Evolutionary conservation across 2,888 invertebrate genomes (phyloP).

Genomic region (Ophraella communa): DNA sequence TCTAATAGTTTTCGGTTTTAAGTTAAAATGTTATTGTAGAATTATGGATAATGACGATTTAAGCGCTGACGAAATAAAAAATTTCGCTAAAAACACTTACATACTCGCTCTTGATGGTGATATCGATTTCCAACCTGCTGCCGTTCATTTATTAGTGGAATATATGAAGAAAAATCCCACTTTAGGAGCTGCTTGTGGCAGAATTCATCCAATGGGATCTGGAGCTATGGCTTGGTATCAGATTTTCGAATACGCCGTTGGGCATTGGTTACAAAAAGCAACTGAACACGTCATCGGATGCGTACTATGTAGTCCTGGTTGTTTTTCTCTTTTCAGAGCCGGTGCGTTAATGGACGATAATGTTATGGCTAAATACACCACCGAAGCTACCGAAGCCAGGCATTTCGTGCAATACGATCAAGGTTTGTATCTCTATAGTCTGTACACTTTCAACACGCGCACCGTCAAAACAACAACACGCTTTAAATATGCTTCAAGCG

Average conservation of each 20-base stretch:
- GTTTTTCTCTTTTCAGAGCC: conserved; percentile 88
- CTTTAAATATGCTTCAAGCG: too few relatives aligned
- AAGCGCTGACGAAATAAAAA: conserved; percentile 62
- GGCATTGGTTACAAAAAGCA: conserved; percentile 92
- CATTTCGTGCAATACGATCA: conserved; percentile 94
- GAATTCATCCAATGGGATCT: conserved; percentile 87
- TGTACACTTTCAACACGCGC: too few relatives aligned
- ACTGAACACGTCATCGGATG: conserved; percentile 90
- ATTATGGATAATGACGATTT: conserved; percentile 51
- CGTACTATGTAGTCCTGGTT: conserved; percentile 90
- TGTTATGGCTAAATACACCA: conserved; percentile 88
- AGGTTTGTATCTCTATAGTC: conserved; percentile 66
- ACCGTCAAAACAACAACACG: too few relatives aligned
- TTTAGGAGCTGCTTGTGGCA: conserved; percentile 80
- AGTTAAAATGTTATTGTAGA: conserved; percentile 37
- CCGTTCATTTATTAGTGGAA: conserved; percentile 80
- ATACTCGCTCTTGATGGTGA: conserved; percentile 87
- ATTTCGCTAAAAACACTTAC: conserved; percentile 78
- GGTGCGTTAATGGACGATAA: conserved; percentile 90
- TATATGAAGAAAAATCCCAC: conserved; percentile 83
- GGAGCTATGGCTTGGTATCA: conserved; percentile 60
- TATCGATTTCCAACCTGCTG: conserved; percentile 84
- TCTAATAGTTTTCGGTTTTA: too few relatives aligned
- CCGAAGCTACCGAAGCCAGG: conserved; percentile 75
- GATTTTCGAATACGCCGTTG: conserved; percentile 89